These are phyloP conservation scores for Amia ocellicauda DNA, from an alignment of 2,113 vertebrate genomes.

Conservation along the genomic window DNA sequence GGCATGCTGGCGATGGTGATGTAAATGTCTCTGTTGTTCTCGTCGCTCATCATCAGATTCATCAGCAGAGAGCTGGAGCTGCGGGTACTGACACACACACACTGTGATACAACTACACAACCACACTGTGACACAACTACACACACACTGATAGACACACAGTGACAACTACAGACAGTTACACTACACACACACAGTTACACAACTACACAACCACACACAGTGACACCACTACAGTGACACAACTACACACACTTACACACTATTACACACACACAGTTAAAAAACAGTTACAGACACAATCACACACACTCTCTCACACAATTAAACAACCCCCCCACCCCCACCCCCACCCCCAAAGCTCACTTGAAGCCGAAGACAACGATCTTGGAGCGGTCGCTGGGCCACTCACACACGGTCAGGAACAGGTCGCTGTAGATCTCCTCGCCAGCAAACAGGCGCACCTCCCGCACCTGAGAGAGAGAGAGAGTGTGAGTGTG, in stretches of 20 bases:
- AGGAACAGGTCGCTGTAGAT: constrained; percentile 90
- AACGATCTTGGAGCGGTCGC: constrained; percentile 84
- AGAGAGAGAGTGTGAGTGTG: neutral
- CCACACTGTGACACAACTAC: neutral
- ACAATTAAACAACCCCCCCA: neutral
- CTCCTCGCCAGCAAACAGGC: constrained; percentile 85
- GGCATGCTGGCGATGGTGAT: constrained; percentile 83
- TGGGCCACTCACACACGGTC: constrained; percentile 90
- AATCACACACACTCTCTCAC: neutral
- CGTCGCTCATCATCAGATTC: constrained; percentile 90
- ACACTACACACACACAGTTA: neutral
- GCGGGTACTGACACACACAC: constrained; percentile 64
- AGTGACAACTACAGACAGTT: neutral
- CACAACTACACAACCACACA: neutral
- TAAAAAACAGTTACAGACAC: neutral
- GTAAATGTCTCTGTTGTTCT: constrained; percentile 89
- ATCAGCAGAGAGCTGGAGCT: constrained; percentile 79
- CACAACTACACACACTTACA: neutral
- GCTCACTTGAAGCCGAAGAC: constrained; percentile 92
- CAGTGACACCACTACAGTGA: neutral
- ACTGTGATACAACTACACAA: neutral
- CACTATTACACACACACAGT: neutral
- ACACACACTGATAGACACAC: neutral
- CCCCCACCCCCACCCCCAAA: neutral
- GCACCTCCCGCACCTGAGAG: constrained; percentile 79